Evolutionary conservation across 2,888 invertebrate genomes (phyloP).

Genomic region (Cephalotes varians): DNA sequence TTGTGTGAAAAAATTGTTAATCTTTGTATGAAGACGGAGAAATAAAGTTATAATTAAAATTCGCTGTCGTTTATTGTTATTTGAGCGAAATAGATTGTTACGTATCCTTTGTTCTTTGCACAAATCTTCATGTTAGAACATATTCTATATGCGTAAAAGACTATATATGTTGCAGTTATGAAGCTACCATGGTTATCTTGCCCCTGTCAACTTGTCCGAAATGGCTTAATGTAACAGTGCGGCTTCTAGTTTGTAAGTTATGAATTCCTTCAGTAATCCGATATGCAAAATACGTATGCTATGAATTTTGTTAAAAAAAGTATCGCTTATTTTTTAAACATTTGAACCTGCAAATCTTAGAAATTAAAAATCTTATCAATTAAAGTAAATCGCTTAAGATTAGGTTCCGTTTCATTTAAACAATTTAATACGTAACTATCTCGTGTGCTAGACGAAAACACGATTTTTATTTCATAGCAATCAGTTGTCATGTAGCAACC

Average conservation of each 20-base stretch:
- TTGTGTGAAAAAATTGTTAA: not conserved
- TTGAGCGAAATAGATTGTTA: slow-evolving; percentile 2
- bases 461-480: not conserved
- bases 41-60: not conserved
- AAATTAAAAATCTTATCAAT: not conserved
- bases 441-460: not conserved
- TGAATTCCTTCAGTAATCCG: slow-evolving; percentile 42
- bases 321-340: not conserved
- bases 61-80: not conserved
- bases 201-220: slow-evolving; percentile 40
- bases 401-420: slow-evolving; percentile 5
- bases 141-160: slow-evolving; percentile 3
- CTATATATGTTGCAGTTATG: slow-evolving; percentile 33
- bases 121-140: slow-evolving; percentile 4
- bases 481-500: not conserved
- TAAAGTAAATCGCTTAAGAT: not conserved
- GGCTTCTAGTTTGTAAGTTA: slow-evolving; percentile 49
- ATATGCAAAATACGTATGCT: slow-evolving; percentile 31
- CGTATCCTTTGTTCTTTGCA: not conserved
- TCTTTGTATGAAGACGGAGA: not conserved
- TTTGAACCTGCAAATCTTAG: not conserved
- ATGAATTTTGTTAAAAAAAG: not conserved
- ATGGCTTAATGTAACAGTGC: slow-evolving; percentile 40
- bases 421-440: not conserved
- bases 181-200: slow-evolving; percentile 39